A percentile compares a stretch with the other conserved stretches of the same genome.
Conservation (phyloP, 2,888 invertebrate genomes). For the Microctonus hyperodae region DNA sequence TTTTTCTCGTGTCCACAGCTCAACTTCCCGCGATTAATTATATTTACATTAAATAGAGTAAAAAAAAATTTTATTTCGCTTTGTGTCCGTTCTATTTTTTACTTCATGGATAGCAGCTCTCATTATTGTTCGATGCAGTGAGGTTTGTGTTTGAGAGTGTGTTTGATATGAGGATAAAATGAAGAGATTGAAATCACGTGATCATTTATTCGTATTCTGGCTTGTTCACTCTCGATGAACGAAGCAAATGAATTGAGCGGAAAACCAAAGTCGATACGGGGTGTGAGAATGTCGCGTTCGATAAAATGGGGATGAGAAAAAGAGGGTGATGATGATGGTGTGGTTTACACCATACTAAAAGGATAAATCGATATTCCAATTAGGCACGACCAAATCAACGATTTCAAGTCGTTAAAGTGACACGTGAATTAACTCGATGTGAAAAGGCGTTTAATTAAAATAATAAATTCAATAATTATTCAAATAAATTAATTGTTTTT, state of each 20-base stretch:
- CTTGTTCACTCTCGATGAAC: conserved; percentile 23
- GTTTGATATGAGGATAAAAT: neutral
- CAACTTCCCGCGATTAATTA: neutral
- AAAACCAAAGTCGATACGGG: conserved; percentile 26
- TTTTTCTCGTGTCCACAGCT: neutral
- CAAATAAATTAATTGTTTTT: neutral
- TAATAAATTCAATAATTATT: neutral
- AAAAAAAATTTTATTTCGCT: neutral
- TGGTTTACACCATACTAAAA: neutral
- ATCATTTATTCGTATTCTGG: conserved; percentile 30
- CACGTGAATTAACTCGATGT: neutral
- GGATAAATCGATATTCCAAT: conserved; percentile 15
- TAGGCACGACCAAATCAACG: neutral
- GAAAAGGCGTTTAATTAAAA: neutral
- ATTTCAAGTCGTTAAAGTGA: neutral
- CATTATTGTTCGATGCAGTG: neutral
- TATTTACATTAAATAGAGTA: neutral
- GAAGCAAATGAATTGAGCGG: conserved; percentile 31
- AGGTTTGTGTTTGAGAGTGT: neutral
- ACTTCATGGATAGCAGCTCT: neutral
- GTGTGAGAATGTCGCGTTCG: conserved; percentile 6
- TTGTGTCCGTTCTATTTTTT: too few species aligned
- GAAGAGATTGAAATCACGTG: conserved; percentile 16
- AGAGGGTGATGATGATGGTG: neutral
- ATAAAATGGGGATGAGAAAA: neutral